Percentiles rank a stretch among this genome's conserved stretches.
Conservation (phyloP, 2,888 invertebrate species). For the Siphonodentalium dalli region DNA sequence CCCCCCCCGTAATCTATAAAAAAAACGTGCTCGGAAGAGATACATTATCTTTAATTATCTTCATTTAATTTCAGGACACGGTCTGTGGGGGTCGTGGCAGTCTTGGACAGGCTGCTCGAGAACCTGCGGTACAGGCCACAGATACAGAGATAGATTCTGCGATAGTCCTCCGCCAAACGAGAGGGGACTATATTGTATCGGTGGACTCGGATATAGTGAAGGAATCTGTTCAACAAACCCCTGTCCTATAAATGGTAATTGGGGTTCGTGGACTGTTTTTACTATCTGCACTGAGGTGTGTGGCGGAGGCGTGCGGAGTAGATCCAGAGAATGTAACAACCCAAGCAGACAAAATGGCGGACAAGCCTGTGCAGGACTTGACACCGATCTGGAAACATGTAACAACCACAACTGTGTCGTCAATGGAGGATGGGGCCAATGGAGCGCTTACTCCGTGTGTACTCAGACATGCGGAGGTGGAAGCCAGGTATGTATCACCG, state of each 20-base stretch:
- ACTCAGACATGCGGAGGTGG: conserved; percentile 16
- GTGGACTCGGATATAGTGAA: no score
- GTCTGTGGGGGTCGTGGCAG: conserved; percentile 13
- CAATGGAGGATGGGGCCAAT: conserved; percentile 26
- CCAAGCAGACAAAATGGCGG: conserved; percentile 23
- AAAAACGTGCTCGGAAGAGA: no score
- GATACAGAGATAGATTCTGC: conserved; percentile 1
- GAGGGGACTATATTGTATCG: conserved; percentile 2
- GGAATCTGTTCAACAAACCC: no score
- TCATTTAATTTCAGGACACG: no score
- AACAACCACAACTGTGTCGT: conserved; percentile 18
- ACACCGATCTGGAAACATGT: conserved; percentile 19
- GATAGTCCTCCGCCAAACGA: conserved; percentile 1
- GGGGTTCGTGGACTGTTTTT: conserved; percentile 22
- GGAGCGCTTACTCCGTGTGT: conserved; percentile 17
- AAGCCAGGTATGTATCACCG: not conserved
- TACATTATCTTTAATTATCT: no score
- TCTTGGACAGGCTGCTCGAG: conserved; percentile 1
- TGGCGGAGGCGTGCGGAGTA: conserved; percentile 15
- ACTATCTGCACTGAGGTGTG: conserved; percentile 18
- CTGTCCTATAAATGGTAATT: conserved; percentile 22
- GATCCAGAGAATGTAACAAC: conserved; percentile 24
- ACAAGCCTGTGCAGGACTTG: conserved; percentile 11
- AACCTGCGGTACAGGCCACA: conserved; percentile 4
- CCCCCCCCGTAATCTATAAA: no score